These are phyloP conservation scores for Papilio protenor DNA, from an alignment of 2,888 invertebrate genomes.

Conservation along the genomic window DNA sequence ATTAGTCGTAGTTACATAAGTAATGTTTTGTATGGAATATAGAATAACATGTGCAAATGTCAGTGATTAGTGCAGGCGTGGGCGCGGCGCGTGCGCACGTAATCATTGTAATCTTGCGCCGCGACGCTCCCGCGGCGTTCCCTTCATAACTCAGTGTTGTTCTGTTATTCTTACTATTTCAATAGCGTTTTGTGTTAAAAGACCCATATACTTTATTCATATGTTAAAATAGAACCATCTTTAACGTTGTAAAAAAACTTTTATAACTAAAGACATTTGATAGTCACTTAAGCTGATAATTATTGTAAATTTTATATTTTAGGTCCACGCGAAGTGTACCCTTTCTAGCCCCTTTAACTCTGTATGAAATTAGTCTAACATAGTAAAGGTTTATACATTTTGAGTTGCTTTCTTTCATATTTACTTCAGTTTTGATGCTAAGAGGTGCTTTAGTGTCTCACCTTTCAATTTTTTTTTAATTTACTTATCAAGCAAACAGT, in stretches of 20 bases:
- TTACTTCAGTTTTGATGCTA: not conserved
- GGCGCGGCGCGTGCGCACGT: constrained; percentile 76
- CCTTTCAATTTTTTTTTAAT: too few relatives aligned
- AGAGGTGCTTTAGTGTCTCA: too few relatives aligned
- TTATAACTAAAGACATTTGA: not conserved
- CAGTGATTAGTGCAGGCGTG: constrained; percentile 76
- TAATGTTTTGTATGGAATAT: constrained; percentile 75
- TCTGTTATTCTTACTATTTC: constrained; percentile 53
- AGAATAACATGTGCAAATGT: constrained; percentile 82
- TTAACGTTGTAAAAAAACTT: not conserved
- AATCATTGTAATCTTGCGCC: constrained; percentile 79
- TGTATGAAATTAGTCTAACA: too few relatives aligned
- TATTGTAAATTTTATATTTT: too few relatives aligned
- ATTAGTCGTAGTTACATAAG: constrained; percentile 71
- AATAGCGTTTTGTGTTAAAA: constrained; percentile 35
- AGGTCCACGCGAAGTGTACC: too few relatives aligned
- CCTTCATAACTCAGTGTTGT: constrained; percentile 44
- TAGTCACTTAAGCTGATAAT: not conserved
- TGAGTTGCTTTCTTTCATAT: not conserved
- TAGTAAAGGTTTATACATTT: not conserved
- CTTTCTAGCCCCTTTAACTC: not conserved
- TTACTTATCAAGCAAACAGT: too few relatives aligned
- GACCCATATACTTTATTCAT: not conserved
- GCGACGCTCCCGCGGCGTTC: constrained; percentile 53
- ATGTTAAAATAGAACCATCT: not conserved